Base-by-base conservation (phyloP, 37 sponge, comb jelly and placozoan species). In the Ephydatia muelleri region DNA sequence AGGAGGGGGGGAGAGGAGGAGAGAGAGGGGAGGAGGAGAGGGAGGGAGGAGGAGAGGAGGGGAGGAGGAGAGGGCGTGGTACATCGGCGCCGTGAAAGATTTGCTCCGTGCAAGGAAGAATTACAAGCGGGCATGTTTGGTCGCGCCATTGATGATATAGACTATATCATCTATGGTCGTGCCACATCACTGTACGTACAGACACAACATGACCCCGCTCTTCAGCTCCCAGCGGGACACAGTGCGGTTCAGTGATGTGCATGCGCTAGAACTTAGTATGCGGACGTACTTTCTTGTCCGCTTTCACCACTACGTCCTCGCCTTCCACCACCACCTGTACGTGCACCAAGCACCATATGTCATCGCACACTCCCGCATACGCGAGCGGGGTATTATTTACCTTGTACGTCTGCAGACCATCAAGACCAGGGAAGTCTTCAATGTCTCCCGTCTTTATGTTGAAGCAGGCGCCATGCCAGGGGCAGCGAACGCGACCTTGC, bases 391-490 rank as follows among this genome's bases (percentile, higher is more conserved):
- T 19, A 21, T 21, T 1, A 14, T 57, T 19, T 38, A 89, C 90
- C 80, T 84, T 65, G 70, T 86, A 93, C 35, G 69, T n/a, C 19
- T 75, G 87, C 4, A 97, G 72, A 34, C 91, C 68, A 80, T 97
- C 97, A 25, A 97, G 93, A 6, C 97, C 97, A 1, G 97, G 97
- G 72, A 91, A 97, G 32, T 97, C 97, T 38, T 97, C 97, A 82
- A 97, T 97, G 79, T 97, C 97, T 27, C 97, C 97, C 57, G 82
- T 95, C 26, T 74, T 82, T 16, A 86, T 69, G 65, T 95, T 97
- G 87, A 97, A 97, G 79, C 97, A 97, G 36, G 97, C 97, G 40
- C 97, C 97, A 65, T 97, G 97, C 97, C 97, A 97, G 26, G 95
- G 97, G 67, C 97, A 97, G 5, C 97, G 85, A 34, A 97, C 91